Evolutionary conservation across 2,888 invertebrate species (phyloP), one percentile per base, ranked within the genome.

Genomic region (Ischnura elegans): DNA sequence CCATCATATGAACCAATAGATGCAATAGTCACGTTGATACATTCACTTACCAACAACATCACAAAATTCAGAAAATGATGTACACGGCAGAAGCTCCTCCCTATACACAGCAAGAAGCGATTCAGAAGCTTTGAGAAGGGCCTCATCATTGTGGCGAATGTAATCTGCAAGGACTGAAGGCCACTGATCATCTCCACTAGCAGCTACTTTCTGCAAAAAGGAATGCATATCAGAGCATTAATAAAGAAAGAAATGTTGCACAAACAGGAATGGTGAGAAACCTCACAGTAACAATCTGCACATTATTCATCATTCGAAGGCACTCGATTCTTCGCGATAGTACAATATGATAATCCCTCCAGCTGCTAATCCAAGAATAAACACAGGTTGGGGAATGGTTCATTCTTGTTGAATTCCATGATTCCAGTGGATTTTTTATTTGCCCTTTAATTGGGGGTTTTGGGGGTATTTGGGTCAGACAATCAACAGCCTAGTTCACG

Each of bases 121-220:
- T 95, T 99, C 99, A 21, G 98, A 98, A 25, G 98, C 97, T 96
- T 99, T 99, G 43, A 99, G 96, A 96, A 99, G 97, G 8, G 97
- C 97, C 95, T 99, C 99, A 96, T 99, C 99, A 96, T 98, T 99
- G 96, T 98, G 98, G 2, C 99, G 97, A 95, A 99, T 98, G 96
- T 98, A 99, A 96, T 99, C 99, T 42, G 99, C 99, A 93, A 99
- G 96, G 94, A 98, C 97, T 87, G 97, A 97, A 46, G 99, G 98
- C 99, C 99, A 99, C 95, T 98, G 98, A 95, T 98, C 98, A 94
- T 98, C 97, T 16, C 97, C 96, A 6, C 95, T 94, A 42, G 96
- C 95, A 93, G 97, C 96, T 85, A 98, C 97, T 95, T 97, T 97
- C 97, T 98, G 96, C 45, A 96, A 96, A 94, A 95, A 13, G n/a